Evolutionary conservation across 2,888 invertebrate species (phyloP).

Genomic region (Hedya salicella): DNA sequence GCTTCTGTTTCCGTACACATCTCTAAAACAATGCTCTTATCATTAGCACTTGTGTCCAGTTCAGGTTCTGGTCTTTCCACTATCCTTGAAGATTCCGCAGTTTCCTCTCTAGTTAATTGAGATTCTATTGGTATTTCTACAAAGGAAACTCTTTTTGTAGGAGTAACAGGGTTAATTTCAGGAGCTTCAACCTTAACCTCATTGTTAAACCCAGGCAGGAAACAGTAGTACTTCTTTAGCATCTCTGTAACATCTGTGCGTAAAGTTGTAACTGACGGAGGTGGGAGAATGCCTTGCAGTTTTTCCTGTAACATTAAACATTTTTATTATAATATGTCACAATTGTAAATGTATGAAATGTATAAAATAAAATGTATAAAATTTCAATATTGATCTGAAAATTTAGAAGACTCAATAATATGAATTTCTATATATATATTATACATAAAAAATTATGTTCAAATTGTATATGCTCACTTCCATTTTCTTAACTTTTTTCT

Average conservation of each 20-base stretch:
- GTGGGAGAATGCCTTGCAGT: constrained; percentile 89
- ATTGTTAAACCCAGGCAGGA: constrained; percentile 79
- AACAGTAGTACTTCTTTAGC: constrained; percentile 84
- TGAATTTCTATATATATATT: too few relatives aligned
- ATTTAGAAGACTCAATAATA: too few relatives aligned
- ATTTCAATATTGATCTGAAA: too few relatives aligned
- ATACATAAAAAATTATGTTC: too few relatives aligned
- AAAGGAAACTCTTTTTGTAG: constrained; percentile 74
- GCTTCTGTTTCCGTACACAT: constrained; percentile 70
- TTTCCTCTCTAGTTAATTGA: constrained; percentile 47
- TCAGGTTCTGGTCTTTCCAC: constrained; percentile 51
- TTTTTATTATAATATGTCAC: too few relatives aligned
- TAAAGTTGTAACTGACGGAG: constrained; percentile 89
- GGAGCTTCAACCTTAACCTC: constrained; percentile 59
- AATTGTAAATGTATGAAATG: too few relatives aligned
- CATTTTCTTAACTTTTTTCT: constrained; percentile 69
- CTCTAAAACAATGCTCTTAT: constrained; percentile 68
- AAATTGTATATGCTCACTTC: constrained; percentile 61
- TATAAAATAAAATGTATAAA: constrained; percentile 20
- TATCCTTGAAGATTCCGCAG: constrained; percentile 22
- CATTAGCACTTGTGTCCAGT: constrained; percentile 62
- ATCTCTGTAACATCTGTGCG: constrained; percentile 88
- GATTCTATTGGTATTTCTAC: constrained; percentile 66
- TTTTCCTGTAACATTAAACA: constrained; percentile 86
- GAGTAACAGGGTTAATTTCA: constrained; percentile 67